Base-by-base conservation (phyloP, 2,113 vertebrate species). In the Heteronetta atricapilla region DNA sequence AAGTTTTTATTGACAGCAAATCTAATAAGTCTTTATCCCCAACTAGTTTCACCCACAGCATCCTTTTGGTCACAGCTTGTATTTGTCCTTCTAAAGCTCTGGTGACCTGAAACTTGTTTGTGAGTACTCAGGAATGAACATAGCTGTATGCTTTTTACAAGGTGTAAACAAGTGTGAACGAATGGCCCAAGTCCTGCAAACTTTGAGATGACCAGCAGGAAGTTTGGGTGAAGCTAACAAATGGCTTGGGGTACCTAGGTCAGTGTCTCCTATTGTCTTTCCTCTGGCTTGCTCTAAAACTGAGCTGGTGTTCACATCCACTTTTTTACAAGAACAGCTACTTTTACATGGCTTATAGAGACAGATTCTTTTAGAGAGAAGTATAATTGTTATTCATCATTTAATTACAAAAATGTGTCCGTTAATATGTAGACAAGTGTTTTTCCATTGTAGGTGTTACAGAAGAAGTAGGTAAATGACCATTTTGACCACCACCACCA, bases 211-310 rank as follows among this genome's bases (percentile, higher is more conserved):
- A 63, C 9, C 3, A 67, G 22, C 16, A n/a, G 53, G 36, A 93
- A 80, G 20, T 40, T 17, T 62, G 72, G 36, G 11, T 73, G 36
- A 93, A 55, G 50, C 25, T n/a, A 26, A 42, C 33, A 23, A 46
- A 63, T 3, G 3, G 5, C 29, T 80, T 81, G 31, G 3, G 60
- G 29, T 82, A 34, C 70, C 34, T 87, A 4, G 0, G 5, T 79
- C 15, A 6, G 29, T 76, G 44, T 79, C 36, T 82, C 8, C 38
- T 0, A 0, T 21, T 34, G 19, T 55, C n/a, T 70, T 88, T 48
- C 29, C 16, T 70, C 26, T 17, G 19, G 13, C 10, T 33, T 90
- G 52, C 22, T 83, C 21, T 66, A 38, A 81, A 88, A 36, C 52
- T 2, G 6, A 85, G 36, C 23, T 69, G 83, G 19, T 82, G 36